Evolutionary conservation across 1,140 invertebrate species (phyloP), one percentile per base, ranked within the genome.

Genomic region (Heterodera schachtii): DNA sequence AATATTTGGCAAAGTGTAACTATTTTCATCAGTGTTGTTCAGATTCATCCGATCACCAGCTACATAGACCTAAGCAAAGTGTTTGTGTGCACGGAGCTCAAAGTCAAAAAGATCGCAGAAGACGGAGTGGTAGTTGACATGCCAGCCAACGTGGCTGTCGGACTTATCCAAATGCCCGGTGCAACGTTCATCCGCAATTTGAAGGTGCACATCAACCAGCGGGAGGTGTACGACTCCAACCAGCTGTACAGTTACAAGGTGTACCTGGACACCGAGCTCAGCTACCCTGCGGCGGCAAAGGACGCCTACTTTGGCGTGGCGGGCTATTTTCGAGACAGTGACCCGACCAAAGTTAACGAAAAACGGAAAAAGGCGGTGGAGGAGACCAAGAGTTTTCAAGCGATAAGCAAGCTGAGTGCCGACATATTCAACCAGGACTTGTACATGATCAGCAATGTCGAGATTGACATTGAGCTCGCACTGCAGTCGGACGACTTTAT

Each of bases 361-460:
- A 71, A 71, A 19, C 21, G 76, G 21, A 41, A 43, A 21, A 41
- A 47, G 4, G 9, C 16, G 0, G 3, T 69, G 46, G 16, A 16
- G 2, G n/a, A 47, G n/a, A 78, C 16, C 19, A 44, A 31, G 9
- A 11, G 31, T 3, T 46, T 19, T 2, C 75, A 77, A 46, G 43
- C 57, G 31, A 77, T 77, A 4, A 44, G 57, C 57, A 77, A 77
- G 57, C 13, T 77, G 13, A 46, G 44, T 7, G 47, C 52, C 19
- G 75, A 77, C 44, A 41, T 77, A n/a, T 77, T 64, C 75, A 77
- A 77, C 31, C 75, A 77, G 44, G 57, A 60, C 11, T 21, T 64
- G 66, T 77, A 77, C 21, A n/a, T 77, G 44, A 66, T 77, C 1
- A 57, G 44, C 49, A 21, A 78, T 4, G 44, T 66, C 21, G 76